A percentile compares a stretch with the other conserved stretches of the same genome.
These are phyloP conservation scores for Caenorhabditis briggsae DNA, from an alignment of 1,140 invertebrate genomes.

Conservation along the genomic window DNA sequence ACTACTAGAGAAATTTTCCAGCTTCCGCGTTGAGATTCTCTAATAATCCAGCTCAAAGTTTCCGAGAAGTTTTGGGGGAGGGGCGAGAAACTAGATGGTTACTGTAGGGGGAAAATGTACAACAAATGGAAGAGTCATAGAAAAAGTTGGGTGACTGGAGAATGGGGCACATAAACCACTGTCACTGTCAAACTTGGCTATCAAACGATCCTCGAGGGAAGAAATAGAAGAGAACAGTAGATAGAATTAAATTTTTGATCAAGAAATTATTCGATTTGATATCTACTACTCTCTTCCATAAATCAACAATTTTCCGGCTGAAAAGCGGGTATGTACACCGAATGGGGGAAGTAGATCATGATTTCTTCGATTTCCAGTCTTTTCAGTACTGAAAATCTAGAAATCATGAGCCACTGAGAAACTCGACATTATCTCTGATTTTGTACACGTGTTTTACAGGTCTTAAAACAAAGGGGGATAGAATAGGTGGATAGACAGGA, in stretches of 20 bases:
- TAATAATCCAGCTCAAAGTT: too few relatives aligned
- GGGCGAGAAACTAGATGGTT: neutral
- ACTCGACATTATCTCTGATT: conserved; percentile 52
- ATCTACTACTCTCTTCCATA: neutral
- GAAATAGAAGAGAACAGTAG: neutral
- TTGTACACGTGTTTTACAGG: conserved; percentile 52
- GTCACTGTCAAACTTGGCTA: conserved; percentile 10
- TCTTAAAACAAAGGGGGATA: neutral
- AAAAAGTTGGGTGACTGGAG: conserved; percentile 37
- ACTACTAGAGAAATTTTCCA: neutral
- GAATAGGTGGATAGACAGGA: neutral
- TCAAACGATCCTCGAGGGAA: conserved; percentile 13
- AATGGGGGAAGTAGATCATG: neutral
- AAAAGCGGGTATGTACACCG: conserved; percentile 46
- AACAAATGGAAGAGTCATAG: neutral
- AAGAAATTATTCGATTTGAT: neutral
- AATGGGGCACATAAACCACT: conserved; percentile 14
- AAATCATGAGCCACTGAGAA: neutral
- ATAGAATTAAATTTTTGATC: neutral
- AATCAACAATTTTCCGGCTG: conserved; percentile 39
- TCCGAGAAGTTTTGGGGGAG: neutral
- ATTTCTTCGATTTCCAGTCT: neutral
- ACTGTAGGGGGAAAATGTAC: conserved; percentile 1
- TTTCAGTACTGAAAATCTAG: neutral
- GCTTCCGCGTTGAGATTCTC: too few relatives aligned